phyloP scores from a whole-genome alignment of 2,888 invertebrate species.

The Euclidia mi region DNA sequence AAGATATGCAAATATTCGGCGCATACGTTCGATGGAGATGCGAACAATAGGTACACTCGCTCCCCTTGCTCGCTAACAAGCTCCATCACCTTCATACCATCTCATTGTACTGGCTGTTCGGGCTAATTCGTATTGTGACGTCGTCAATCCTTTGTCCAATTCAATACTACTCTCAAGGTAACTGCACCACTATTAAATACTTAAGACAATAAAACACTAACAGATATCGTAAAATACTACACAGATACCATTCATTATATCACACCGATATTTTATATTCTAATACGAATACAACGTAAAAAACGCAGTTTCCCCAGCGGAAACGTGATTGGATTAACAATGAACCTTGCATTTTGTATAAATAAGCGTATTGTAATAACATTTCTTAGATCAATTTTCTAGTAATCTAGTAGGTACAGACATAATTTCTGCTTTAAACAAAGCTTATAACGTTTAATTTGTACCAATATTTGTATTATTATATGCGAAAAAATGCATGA shows the following conservation, averaged over 20 bases:
- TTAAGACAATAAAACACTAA: constrained; percentile 48
- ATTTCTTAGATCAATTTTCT: no score
- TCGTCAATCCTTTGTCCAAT: constrained; percentile 67
- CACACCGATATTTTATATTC: no score
- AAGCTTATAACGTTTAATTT: not conserved
- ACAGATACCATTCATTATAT: not conserved
- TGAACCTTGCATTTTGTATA: not conserved
- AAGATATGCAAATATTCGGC: not conserved
- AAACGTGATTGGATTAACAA: not conserved
- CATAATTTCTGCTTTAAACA: not conserved
- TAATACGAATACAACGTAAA: not conserved
- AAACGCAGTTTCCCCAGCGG: not conserved
- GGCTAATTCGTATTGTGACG: constrained; percentile 61
- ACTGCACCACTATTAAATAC: constrained; percentile 45
- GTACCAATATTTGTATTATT: not conserved
- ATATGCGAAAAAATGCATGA: not conserved
- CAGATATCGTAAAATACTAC: constrained; percentile 27
- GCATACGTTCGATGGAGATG: constrained; percentile 17
- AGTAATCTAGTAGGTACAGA: no score
- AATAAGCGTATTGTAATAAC: not conserved
- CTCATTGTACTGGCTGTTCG: constrained; percentile 64
- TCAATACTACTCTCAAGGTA: constrained; percentile 65
- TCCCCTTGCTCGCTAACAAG: constrained; percentile 55
- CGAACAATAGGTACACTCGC: constrained; percentile 62
- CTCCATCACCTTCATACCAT: constrained; percentile 65